Percentiles rank a stretch among this genome's conserved stretches.
Conservation (phyloP, 2,888 invertebrate species). For the Opisthograptis luteolata region DNA sequence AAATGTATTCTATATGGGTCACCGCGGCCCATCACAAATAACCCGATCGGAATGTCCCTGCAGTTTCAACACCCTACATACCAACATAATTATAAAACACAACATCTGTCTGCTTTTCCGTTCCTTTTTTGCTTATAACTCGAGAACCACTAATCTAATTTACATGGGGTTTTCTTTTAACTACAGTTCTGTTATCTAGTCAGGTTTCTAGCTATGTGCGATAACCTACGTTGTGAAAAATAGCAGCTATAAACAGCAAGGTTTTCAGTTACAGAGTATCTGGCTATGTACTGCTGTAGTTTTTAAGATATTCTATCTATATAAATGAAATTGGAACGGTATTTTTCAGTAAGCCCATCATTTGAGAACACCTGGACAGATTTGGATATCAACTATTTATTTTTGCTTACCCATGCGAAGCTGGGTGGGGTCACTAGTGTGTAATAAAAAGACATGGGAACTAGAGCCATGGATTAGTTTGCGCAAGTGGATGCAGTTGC, state of each 20-base stretch:
- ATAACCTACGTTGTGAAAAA: neutral
- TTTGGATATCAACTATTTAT: too few species aligned
- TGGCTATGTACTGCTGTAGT: too few species aligned
- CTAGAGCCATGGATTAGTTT: constrained; percentile 22
- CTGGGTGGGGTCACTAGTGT: too few species aligned
- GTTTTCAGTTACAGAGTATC: too few species aligned
- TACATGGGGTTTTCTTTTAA: neutral
- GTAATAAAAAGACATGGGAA: constrained; percentile 3
- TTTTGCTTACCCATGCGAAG: too few species aligned
- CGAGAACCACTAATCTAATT: neutral
- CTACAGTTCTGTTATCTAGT: neutral
- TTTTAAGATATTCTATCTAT: too few species aligned
- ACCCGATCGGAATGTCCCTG: constrained; percentile 58
- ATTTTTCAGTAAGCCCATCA: neutral
- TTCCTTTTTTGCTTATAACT: constrained; percentile 12
- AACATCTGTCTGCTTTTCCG: constrained; percentile 31
- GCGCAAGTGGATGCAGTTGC: constrained; percentile 5
- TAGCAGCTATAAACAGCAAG: too few species aligned
- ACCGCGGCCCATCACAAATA: constrained; percentile 63
- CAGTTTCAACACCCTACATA: constrained; percentile 58
- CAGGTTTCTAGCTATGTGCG: neutral
- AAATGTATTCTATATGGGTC: constrained; percentile 62
- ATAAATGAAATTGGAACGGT: neutral
- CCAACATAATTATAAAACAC: constrained; percentile 37
- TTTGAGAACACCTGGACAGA: neutral